Percentiles rank a stretch among this genome's conserved stretches.
These are phyloP conservation scores for Orchestia grillus DNA, from an alignment of 1,140 invertebrate species.

Conservation along the genomic window DNA sequence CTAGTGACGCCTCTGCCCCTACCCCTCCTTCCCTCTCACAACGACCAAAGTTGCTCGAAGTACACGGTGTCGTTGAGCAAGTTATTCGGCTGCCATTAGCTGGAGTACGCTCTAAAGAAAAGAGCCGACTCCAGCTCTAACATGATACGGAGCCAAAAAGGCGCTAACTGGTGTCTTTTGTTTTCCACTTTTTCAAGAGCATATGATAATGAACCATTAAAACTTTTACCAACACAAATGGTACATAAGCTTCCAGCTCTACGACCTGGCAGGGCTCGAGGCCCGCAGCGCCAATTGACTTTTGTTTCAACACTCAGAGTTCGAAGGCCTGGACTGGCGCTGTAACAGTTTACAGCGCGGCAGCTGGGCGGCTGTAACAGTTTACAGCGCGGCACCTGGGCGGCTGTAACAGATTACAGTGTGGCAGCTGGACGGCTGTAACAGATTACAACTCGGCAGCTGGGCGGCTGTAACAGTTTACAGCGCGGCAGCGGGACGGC, in stretches of 20 bases:
- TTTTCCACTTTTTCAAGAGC: conserved; percentile 43
- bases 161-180: conserved; percentile 48
- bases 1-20: background rate
- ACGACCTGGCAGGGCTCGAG: background rate
- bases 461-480: background rate
- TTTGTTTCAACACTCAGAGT: background rate
- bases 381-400: background rate
- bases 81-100: conserved; percentile 24
- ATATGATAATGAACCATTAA: conserved; percentile 48
- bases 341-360: background rate
- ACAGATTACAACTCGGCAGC: background rate
- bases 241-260: background rate
- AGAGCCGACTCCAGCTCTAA: background rate
- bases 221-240: conserved; percentile 47
- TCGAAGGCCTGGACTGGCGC: background rate
- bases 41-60: background rate
- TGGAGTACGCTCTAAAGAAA: background rate
- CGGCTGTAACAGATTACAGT: background rate
- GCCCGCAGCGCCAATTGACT: background rate
- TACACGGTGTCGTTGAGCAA: background rate
- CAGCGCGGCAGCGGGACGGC: background rate
- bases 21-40: background rate
- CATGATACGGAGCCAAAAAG: conserved; percentile 4
- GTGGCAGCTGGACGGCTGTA: background rate
- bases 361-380: background rate